Conservation (phyloP, 1,140 invertebrate species). For the Stenopsyche tienmushanensis region DNA sequence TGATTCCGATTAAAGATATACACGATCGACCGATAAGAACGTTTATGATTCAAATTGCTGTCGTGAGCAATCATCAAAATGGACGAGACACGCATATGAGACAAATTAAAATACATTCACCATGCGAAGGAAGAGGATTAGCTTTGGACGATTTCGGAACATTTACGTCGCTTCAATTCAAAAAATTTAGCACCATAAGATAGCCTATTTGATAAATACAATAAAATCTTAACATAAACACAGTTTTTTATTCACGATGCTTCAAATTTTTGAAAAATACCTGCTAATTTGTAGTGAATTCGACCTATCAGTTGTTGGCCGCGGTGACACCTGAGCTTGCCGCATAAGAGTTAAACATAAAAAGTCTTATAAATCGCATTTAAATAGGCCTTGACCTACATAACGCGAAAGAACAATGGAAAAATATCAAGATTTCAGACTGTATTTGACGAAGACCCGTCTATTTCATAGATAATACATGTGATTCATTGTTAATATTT, state of each 20-base stretch:
- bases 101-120: constrained; percentile 95
- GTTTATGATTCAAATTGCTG: constrained; percentile 97
- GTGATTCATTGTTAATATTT: too few relatives aligned
- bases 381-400: too few relatives aligned
- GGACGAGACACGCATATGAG: constrained; percentile 97
- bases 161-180: constrained; percentile 80
- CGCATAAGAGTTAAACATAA: too few relatives aligned
- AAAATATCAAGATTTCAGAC: too few relatives aligned
- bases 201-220: too few relatives aligned
- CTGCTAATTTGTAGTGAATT: neutral
- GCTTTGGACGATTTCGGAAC: constrained; percentile 71
- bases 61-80: constrained; percentile 98
- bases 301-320: too few relatives aligned
- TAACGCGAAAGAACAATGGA: too few relatives aligned
- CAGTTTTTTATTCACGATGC: neutral
- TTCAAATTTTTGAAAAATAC: neutral
- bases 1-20: constrained; percentile 88
- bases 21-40: constrained; percentile 80
- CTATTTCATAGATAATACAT: too few relatives aligned
- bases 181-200: constrained; percentile 76
- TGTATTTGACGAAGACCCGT: too few relatives aligned
- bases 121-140: constrained; percentile 76
- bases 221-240: constrained; percentile 1
- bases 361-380: too few relatives aligned
- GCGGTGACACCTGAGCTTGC: too few relatives aligned